Evolutionary conservation across 2,113 vertebrate species (phyloP).

Genomic region (Saimiri boliviensis): DNA sequence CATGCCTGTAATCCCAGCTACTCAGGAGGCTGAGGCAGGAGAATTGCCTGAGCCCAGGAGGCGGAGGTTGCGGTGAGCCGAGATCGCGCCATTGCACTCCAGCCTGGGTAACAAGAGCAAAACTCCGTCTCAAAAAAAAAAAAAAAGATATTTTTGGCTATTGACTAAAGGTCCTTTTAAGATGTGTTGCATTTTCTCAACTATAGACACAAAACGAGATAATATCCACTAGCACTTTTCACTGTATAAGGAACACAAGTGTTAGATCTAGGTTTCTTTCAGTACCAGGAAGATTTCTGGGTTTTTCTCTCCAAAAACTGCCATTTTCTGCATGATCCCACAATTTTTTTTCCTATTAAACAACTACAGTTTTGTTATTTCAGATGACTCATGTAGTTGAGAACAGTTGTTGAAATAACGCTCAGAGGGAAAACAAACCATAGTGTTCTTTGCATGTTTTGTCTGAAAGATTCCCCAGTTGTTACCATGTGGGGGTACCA

Average conservation of each 20-base stretch:
- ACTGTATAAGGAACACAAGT: neutral
- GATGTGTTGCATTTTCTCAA: constrained; percentile 33
- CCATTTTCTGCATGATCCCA: constrained; percentile 38
- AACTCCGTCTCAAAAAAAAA: too few species aligned
- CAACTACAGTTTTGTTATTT: neutral
- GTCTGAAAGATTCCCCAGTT: neutral
- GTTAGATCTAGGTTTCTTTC: neutral
- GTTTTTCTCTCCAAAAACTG: neutral
- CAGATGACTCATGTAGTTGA: neutral
- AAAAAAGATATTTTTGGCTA: neutral
- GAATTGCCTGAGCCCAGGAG: too few species aligned
- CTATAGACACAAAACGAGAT: neutral
- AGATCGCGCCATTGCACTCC: too few species aligned
- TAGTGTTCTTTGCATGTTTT: neutral
- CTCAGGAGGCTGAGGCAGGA: too few species aligned
- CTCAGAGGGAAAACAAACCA: neutral
- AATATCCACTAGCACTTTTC: neutral
- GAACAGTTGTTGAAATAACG: neutral
- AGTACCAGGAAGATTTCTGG: neutral
- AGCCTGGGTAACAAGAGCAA: too few species aligned
- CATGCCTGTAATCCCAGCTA: too few species aligned
- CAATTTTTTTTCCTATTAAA: neutral
- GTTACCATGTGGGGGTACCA: too few species aligned
- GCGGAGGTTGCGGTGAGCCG: too few species aligned
- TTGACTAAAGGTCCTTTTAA: neutral